A percentile compares a stretch with the other conserved stretches of the same genome.
These are phyloP conservation scores for Megalops cyprinoides DNA, from an alignment of 2,797 vertebrate species.

Conservation along the genomic window DNA sequence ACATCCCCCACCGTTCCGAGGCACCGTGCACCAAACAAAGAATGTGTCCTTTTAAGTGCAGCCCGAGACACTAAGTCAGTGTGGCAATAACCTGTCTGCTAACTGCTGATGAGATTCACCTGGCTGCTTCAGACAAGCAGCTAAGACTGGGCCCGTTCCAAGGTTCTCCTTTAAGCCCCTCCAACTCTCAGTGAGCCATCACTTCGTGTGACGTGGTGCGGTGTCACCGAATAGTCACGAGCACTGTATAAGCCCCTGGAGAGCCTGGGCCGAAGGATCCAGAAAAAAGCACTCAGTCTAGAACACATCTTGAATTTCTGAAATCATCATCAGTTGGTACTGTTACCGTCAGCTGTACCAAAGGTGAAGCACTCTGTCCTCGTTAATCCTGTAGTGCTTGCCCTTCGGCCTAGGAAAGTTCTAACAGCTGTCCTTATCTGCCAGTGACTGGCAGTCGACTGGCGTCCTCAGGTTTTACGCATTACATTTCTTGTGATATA, in stretches of 20 bases:
- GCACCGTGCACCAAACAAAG: background rate
- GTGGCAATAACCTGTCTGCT: background rate
- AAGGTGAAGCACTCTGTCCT: too few relatives aligned
- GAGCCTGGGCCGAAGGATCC: background rate
- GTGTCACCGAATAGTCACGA: background rate
- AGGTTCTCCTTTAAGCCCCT: background rate
- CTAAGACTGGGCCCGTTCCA: background rate
- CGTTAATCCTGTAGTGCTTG: too few relatives aligned
- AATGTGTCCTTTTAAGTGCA: background rate
- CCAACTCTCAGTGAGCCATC: background rate
- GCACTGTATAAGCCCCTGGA: background rate
- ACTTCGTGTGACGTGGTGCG: background rate
- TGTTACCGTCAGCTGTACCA: too few relatives aligned
- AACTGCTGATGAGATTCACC: slow-evolving; percentile 2
- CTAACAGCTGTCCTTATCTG: too few relatives aligned
- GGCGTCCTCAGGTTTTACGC: too few relatives aligned
- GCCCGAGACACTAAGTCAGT: background rate
- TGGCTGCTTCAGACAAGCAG: background rate
- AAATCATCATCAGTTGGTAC: too few relatives aligned
- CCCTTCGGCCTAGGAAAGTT: too few relatives aligned
- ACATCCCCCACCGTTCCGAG: background rate
- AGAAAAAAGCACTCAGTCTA: background rate
- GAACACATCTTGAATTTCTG: background rate
- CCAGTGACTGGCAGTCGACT: too few relatives aligned
- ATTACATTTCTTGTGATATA: too few relatives aligned